phyloP scores from a whole-genome alignment of 2,888 invertebrate species.

The Parelbella ahira region DNA sequence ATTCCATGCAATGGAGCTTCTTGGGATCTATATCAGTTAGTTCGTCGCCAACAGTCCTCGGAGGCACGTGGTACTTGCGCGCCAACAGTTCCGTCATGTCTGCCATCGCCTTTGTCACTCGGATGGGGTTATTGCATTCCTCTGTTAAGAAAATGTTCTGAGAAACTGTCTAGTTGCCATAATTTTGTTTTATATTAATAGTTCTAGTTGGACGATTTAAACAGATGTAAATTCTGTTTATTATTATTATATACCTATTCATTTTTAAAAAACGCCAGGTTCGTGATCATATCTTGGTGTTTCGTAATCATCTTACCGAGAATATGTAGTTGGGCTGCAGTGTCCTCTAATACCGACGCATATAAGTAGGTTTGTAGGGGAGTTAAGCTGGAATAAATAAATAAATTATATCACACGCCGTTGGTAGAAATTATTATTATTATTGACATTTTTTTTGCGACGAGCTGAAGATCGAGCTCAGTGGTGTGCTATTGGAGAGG shows the following conservation, averaged over 20 bases:
- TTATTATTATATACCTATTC: too few species aligned
- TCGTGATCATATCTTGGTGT: too few species aligned
- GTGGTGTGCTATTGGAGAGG: too few species aligned
- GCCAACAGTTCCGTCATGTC: conserved; percentile 42
- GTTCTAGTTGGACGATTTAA: too few species aligned
- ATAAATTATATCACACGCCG: too few species aligned
- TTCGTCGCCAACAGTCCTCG: conserved; percentile 37
- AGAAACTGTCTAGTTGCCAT: background rate
- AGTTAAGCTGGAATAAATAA: conserved; percentile 48
- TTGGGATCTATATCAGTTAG: conserved; percentile 42
- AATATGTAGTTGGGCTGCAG: conserved; percentile 44
- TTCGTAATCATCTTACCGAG: conserved; percentile 51
- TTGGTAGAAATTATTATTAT: too few species aligned
- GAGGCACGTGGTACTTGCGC: conserved; percentile 43
- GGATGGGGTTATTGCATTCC: conserved; percentile 46
- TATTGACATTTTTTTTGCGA: too few species aligned
- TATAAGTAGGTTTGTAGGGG: conserved; percentile 46
- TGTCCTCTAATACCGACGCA: conserved; percentile 51
- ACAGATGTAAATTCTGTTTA: too few species aligned
- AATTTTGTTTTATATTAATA: too few species aligned
- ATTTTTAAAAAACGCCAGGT: too few species aligned
- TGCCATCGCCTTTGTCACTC: conserved; percentile 37
- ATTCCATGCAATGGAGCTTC: conserved; percentile 41
- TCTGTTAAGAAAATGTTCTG: conserved; percentile 36
- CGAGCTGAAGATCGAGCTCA: too few species aligned